Percentiles rank a stretch among this genome's conserved stretches.
Conservation (phyloP, 2,797 vertebrate species). For the Poliocrania exsul region DNA sequence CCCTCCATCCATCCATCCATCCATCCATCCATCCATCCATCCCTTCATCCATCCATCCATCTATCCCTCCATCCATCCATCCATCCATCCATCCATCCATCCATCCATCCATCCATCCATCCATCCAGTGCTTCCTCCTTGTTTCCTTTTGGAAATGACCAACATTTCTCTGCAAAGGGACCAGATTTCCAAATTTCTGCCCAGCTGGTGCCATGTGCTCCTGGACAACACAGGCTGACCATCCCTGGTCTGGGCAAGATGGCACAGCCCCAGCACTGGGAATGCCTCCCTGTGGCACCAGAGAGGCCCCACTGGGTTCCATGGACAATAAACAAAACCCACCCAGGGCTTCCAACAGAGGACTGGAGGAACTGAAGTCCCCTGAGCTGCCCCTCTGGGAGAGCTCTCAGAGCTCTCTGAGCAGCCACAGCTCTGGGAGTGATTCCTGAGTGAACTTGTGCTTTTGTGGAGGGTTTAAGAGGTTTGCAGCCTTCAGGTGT, state of each 20-base stretch:
- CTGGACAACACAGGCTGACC: not conserved
- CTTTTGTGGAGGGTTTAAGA: not conserved
- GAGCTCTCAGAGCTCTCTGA: not conserved
- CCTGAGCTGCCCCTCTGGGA: not conserved
- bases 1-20: too few species aligned
- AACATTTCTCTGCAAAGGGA: not conserved
- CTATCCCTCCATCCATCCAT: too few species aligned
- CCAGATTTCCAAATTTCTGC: not conserved
- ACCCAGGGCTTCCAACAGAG: not conserved
- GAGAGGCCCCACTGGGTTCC: not conserved
- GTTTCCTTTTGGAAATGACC: not conserved
- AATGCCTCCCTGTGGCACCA: not conserved
- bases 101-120: too few species aligned
- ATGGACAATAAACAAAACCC: not conserved
- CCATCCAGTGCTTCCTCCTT: not conserved
- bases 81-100: not conserved
- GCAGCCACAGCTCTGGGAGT: not conserved
- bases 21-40: too few species aligned
- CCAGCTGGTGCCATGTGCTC: not conserved
- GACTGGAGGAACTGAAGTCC: not conserved
- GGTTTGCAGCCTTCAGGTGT: not conserved
- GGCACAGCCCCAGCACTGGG: not conserved
- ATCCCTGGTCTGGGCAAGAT: not conserved
- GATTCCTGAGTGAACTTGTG: not conserved
- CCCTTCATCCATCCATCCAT: too few species aligned